Base-by-base conservation (phyloP, 2,113 vertebrate genomes). In the Phodopus roborovskii region DNA sequence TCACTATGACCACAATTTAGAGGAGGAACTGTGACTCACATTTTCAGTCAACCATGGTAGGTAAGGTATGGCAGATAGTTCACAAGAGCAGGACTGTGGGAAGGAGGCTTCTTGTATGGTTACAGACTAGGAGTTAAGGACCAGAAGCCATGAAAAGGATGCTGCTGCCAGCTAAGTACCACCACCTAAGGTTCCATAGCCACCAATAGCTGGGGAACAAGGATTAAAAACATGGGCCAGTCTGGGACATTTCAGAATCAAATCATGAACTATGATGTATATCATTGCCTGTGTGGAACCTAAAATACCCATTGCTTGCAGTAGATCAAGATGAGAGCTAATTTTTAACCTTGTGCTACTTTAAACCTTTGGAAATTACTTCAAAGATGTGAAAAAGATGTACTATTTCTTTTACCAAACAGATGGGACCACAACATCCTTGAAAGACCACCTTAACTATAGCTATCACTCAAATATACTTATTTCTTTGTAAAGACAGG, bases 381-480 rank as follows among this genome's bases (percentile, higher is more conserved):
- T 97, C 30, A 85, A 94, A 94, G 90, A 58, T 58, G 17, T 78
- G 82, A 88, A 95, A 95, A 78, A 22, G 3, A 45, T 73, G 13
- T 48, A 53, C 12, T 88, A 58, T 89, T 91, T 97, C 73, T 70
- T 56, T 93, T 82, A 74, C 15, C 19, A 90, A 89, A 92, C 7
- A 85, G 70, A 88, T 1, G 3, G 68, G 13, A 24, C 70, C 20
- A 12, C 12, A 22, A 17, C 75, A 16, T 1, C 64, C 62, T 11
- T 62, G 58, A 83, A 92, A 87, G 28, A 68, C 39, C 77, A 92
- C 45, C 8, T 19, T 92, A 58, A 68, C 62, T 66, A 53, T 56
- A 82, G 48, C 71, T 75, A 66, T 13, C 42, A 91, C 45, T 91
- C 84, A 82, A 36, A 92, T 42, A 36, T 17, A 83, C 53, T 86